Evolutionary conservation across 2,797 vertebrate genomes (phyloP), one percentile per base, ranked within the genome.

Genomic region (Sebastes paucispinis): DNA sequence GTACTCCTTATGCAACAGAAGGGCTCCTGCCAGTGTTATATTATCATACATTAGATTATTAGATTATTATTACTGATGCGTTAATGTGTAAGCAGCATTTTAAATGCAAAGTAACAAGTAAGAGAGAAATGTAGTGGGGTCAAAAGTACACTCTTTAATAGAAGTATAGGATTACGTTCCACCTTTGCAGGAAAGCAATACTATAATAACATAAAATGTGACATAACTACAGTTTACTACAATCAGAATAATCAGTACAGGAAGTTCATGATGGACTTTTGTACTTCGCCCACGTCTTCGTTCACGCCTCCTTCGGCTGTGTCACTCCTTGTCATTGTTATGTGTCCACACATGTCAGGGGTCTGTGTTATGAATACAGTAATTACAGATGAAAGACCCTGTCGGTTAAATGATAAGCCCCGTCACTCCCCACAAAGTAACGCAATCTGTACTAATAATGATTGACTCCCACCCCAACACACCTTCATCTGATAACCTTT

Each of bases 391-490:
- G 1, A 78, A 31, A 69, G 58, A 77, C 34, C 43, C 39, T 72
- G 8, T 24, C 18, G 59, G 57, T 84, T 79, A 77, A 70, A 60
- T 57, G 60, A 69, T 65, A 57, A 80, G 29, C 79, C 13, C 18
- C 12, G 43, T 82, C 85, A 57, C 78, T 77, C 81, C 62, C 79
- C 24, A 47, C 43, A 34, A 50, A 12, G 18, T 39, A 74, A 77
- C 6, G 10, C 50, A 83, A 80, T 77, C 75, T 52, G 27, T 12
- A 36, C 39, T 22, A 63, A 55, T 67, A 91, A 84, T 88, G 63
- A 90, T 87, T 83, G 58, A 85, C 52, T 68, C 69, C 73, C 67
- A 57, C 36, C 63, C 36, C 6, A 36, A 76, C 80, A 87, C 69
- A 31, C 82, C 80, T 36, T 74, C 50, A 20, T 27, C 27, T 59